Evolutionary conservation across 1,140 invertebrate species (phyloP).

Genomic region (Hyles euphorbiae): DNA sequence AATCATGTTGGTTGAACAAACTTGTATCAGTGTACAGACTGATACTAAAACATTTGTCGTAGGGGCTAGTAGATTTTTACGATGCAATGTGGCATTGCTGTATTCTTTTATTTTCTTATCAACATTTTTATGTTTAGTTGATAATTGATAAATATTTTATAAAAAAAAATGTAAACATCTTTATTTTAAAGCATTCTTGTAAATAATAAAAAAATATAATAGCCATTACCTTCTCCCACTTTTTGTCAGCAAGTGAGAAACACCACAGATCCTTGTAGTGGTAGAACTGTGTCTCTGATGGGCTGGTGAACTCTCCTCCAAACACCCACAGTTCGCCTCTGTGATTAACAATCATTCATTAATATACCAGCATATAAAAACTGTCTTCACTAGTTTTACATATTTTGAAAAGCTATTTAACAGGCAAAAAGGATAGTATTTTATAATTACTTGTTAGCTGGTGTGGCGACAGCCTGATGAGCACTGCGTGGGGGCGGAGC

Average conservation of each 20-base stretch:
- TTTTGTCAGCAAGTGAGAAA: slow-evolving; percentile 83
- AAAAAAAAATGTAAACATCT: too few relatives aligned
- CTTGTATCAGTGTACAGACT: too few relatives aligned
- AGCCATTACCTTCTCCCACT: slow-evolving; percentile 90
- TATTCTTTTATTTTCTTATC: too few relatives aligned
- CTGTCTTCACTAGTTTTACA: too few relatives aligned
- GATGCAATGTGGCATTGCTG: too few relatives aligned
- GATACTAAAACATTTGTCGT: too few relatives aligned
- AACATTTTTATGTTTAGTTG: too few relatives aligned
- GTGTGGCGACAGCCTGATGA: slow-evolving; percentile 87
- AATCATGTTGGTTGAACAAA: too few relatives aligned
- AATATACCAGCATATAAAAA: slow-evolving; percentile 6
- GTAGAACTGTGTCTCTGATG: slow-evolving; percentile 93
- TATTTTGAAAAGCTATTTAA: too few relatives aligned
- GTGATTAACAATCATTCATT: slow-evolving; percentile 12
- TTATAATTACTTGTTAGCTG: slow-evolving; percentile 75
- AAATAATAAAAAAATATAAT: background rate
- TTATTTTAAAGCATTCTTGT: background rate
- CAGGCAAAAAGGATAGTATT: too few relatives aligned
- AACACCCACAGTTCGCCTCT: slow-evolving; percentile 90
- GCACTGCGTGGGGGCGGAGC: slow-evolving; percentile 90
- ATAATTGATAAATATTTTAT: too few relatives aligned
- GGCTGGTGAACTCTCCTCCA: slow-evolving; percentile 95
- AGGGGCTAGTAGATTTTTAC: too few relatives aligned
- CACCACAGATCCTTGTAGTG: slow-evolving; percentile 96